A percentile compares a stretch with the other conserved stretches of the same genome.
Evolutionary conservation across 1,140 invertebrate species (phyloP).

Genomic region (Drosophila novamexicana): DNA sequence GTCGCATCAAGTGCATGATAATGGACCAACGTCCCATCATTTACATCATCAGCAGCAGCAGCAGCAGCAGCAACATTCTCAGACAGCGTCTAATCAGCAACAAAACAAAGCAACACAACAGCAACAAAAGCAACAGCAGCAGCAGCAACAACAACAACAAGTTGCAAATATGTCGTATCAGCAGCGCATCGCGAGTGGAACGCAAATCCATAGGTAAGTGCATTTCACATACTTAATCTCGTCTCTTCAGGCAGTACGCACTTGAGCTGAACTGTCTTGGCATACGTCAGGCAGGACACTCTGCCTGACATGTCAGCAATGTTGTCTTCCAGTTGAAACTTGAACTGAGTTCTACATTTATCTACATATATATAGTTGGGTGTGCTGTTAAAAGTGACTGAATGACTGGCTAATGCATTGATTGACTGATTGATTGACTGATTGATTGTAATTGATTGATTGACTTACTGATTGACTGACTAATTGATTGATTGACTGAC

Average conservation of each 20-base stretch:
- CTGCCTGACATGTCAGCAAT: background rate
- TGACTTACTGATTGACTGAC: too few species aligned
- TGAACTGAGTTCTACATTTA: background rate
- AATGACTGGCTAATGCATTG: too few species aligned
- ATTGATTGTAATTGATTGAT: too few species aligned
- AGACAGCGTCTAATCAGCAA: slow-evolving; percentile 67
- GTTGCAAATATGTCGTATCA: slow-evolving; percentile 83
- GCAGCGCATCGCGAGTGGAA: slow-evolving; percentile 75
- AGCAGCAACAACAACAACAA: slow-evolving; percentile 61
- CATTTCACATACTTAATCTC: background rate
- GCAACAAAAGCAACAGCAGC: slow-evolving; percentile 53
- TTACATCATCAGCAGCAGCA: slow-evolving; percentile 55
- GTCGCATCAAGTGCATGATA: slow-evolving; percentile 75
- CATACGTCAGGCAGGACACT: background rate
- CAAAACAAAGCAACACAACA: slow-evolving; percentile 53
- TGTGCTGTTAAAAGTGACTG: too few species aligned
- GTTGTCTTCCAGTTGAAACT: background rate
- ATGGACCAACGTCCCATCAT: slow-evolving; percentile 82
- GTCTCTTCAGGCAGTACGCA: too few species aligned
- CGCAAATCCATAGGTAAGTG: slow-evolving; percentile 83
- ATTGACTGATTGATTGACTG: too few species aligned
- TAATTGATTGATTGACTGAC: too few species aligned
- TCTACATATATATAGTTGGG: background rate
- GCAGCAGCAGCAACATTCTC: slow-evolving; percentile 34
- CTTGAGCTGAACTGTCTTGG: too few species aligned